Evolutionary conservation across 2,888 invertebrate species (phyloP).

Genomic region (Thyatira batis): DNA sequence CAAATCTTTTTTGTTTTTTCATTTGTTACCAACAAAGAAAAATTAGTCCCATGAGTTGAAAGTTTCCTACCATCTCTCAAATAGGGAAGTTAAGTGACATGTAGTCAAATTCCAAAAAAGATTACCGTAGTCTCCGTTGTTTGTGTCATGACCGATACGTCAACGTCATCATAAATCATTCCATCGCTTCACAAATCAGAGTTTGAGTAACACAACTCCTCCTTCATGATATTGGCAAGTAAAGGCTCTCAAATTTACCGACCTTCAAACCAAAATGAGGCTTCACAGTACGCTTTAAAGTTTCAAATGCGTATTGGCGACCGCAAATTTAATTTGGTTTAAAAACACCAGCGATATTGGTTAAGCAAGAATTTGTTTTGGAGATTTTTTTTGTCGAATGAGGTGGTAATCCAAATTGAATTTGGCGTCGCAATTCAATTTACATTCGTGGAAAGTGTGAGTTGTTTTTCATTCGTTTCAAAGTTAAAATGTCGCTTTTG

Average conservation of each 20-base stretch:
- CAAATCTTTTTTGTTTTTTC: too few species aligned
- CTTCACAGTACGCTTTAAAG: background rate
- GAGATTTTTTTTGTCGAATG: slow-evolving; percentile 33
- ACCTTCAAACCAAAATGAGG: background rate
- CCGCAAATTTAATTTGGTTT: slow-evolving; percentile 10
- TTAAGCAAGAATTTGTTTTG: slow-evolving; percentile 32
- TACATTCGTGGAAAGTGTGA: slow-evolving; percentile 31
- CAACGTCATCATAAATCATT: slow-evolving; percentile 54
- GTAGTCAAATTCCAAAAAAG: slow-evolving; percentile 9
- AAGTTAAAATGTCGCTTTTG: slow-evolving; percentile 28
- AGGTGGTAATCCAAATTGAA: slow-evolving; percentile 50
- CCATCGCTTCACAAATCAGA: slow-evolving; percentile 48
- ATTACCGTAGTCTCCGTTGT: slow-evolving; percentile 15
- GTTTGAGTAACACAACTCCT: slow-evolving; percentile 31
- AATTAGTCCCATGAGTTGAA: background rate
- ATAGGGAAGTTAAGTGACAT: background rate
- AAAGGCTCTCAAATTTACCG: background rate
- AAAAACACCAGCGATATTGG: slow-evolving; percentile 25
- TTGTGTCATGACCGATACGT: slow-evolving; percentile 37
- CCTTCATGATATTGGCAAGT: background rate
- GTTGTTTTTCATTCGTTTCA: slow-evolving; percentile 34
- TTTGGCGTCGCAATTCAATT: slow-evolving; percentile 42
- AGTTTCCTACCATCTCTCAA: background rate
- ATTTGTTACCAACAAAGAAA: background rate
- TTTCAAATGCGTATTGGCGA: background rate